Evolutionary conservation across 2,888 invertebrate species (phyloP), one percentile per base, ranked within the genome.

Genomic region (Anthoptus insignis): DNA sequence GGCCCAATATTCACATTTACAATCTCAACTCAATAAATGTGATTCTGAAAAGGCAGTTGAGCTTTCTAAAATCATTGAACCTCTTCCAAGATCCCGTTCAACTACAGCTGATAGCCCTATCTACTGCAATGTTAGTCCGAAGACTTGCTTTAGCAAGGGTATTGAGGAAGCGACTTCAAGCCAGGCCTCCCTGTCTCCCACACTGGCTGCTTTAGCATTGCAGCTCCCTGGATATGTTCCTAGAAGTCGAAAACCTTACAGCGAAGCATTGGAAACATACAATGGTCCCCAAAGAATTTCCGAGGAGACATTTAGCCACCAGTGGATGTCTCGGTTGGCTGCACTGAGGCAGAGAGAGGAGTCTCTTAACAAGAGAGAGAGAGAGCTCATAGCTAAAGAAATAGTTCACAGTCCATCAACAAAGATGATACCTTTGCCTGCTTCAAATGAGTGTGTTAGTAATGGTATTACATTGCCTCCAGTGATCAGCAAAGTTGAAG

Each of bases 311-410:
- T 86, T 95, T 16, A 94, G 93, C 69, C 87, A 93, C 47, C 94
- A 94, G 69, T 95, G 95, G 94, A 86, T 95, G 85, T 86, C 94
- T 54, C 89, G 94, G n/a, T 81, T 95, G 11, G 84, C 93, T 61
- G 86, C 90, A 47, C 75, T 95, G 32, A 87, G 93, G 53, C 89
- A 93, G 69, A 89, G 93, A 56, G 95, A 95, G 73, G 87, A 93
- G 32, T 86, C 89, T 4, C 83, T 95, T 6, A 92, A 92, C 66
- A 88, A 91, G 65, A 91, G 93, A 60, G 95, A 95, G 74, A 86
- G 86, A 67, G 84, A 91, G 24, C 76, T 93, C 16, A 83, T 91
- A 58, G 82, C 90, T 9, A 92, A 92, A 70, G 92, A 93, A 76
- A 89, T 92, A 56, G 76, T 89, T 13, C 84, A 82, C 73, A 92